Conservation (phyloP, 2,797 vertebrate species). For the Octomys mimax region DNA sequence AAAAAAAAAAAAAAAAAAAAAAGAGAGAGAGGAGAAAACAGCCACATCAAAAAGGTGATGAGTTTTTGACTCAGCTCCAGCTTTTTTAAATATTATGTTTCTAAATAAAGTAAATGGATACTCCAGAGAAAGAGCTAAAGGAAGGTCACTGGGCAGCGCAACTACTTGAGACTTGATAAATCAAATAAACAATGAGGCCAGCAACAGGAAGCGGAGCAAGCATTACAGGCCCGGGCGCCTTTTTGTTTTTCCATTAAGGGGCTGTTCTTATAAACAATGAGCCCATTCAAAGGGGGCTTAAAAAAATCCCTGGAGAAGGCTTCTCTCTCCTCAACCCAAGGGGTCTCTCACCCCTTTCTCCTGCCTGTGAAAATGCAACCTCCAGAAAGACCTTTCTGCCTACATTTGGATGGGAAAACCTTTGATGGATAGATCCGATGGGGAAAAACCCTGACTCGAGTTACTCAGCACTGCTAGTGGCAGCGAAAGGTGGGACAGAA, state of each 20-base stretch:
- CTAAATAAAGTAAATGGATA: constrained; percentile 84
- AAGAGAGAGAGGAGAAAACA: neutral
- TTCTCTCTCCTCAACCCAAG: constrained; percentile 57
- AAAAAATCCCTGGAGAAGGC: constrained; percentile 68
- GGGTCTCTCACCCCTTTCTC: constrained; percentile 41
- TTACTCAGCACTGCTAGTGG: constrained; percentile 68
- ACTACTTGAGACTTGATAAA: constrained; percentile 73
- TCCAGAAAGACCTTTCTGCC: constrained; percentile 2
- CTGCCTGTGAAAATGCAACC: neutral
- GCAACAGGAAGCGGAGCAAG: constrained; percentile 64
- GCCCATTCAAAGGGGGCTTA: constrained; percentile 62
- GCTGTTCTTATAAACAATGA: constrained; percentile 78
- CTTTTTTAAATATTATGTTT: constrained; percentile 79
- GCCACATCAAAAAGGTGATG: constrained; percentile 82
- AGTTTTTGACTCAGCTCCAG: constrained; percentile 78
- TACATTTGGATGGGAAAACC: constrained; percentile 54
- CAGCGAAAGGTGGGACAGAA: constrained; percentile 48
- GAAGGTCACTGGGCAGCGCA: constrained; percentile 67
- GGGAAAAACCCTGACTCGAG: constrained; percentile 38
- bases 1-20: constrained; percentile 70
- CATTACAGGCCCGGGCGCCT: constrained; percentile 48
- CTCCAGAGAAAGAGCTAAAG: constrained; percentile 70
- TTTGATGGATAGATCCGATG: constrained; percentile 69
- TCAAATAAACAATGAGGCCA: constrained; percentile 79
- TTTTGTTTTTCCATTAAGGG: constrained; percentile 82